Evolutionary conservation across 1,140 invertebrate species (phyloP).

Genomic region (Caerostris extrusa): DNA sequence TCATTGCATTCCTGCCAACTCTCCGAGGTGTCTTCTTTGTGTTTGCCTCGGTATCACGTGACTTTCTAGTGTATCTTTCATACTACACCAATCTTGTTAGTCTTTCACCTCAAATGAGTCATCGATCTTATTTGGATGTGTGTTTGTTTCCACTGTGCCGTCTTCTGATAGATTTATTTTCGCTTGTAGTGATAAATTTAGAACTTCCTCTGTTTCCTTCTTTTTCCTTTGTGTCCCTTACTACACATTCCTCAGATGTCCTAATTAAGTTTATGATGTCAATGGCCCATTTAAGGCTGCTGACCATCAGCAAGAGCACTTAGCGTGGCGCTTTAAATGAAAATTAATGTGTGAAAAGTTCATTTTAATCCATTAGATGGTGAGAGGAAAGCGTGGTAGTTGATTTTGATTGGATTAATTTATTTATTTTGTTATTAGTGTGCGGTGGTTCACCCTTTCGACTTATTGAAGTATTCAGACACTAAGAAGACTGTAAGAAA

Average conservation of each 20-base stretch:
- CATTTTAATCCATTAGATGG: neutral
- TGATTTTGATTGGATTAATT: neutral
- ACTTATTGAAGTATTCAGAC: no score
- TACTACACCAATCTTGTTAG: constrained; percentile 52
- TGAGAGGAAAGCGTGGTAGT: neutral
- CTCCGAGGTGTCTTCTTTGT: constrained; percentile 11
- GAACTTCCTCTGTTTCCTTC: neutral
- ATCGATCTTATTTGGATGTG: neutral
- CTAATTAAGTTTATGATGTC: constrained; percentile 37
- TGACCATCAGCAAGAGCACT: neutral
- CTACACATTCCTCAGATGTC: neutral
- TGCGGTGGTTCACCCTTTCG: no score
- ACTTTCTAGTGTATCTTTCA: neutral
- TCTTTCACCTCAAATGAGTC: constrained; percentile 8
- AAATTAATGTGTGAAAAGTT: neutral
- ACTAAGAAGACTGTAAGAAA: no score
- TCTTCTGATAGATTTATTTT: constrained; percentile 3
- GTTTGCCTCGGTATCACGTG: neutral
- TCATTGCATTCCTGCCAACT: constrained; percentile 5
- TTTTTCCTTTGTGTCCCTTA: no score
- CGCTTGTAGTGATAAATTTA: constrained; percentile 20
- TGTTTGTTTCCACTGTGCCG: neutral
- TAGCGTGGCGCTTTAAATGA: neutral
- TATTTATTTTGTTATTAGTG: neutral
- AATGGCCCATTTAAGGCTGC: neutral